Conservation (phyloP, 2,797 vertebrate genomes). For the Artibeus lituratus region DNA sequence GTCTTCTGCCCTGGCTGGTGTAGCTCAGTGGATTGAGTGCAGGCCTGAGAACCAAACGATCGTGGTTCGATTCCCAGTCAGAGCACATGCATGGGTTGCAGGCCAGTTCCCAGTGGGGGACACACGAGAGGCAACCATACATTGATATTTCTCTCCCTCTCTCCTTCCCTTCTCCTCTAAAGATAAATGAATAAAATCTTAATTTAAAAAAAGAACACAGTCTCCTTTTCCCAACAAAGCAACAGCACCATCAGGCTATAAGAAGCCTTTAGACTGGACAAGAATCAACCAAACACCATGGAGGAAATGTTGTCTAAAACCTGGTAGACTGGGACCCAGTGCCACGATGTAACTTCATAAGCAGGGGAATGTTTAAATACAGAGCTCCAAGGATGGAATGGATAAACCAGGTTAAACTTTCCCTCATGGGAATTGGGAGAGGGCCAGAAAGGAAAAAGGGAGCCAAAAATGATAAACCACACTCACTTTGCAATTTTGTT, state of each 20-base stretch:
- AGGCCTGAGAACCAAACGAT: too few species aligned
- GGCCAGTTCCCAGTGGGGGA: too few species aligned
- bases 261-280: not conserved
- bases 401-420: not conserved
- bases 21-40: too few species aligned
- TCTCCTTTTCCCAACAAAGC: not conserved
- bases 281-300: not conserved
- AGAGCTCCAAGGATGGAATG: not conserved
- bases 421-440: not conserved
- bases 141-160: too few species aligned
- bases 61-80: too few species aligned
- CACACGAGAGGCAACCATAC: too few species aligned
- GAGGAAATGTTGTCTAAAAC: not conserved
- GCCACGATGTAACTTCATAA: not conserved
- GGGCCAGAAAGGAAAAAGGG: not conserved
- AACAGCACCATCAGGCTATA: not conserved
- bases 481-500: not conserved
- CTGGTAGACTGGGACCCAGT: not conserved
- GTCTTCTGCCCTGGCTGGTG: too few species aligned
- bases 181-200: too few species aligned
- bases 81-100: too few species aligned
- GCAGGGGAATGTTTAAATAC: not conserved
- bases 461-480: not conserved
- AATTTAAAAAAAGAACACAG: not conserved
- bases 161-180: too few species aligned